Evolutionary conservation across 2,888 invertebrate species (phyloP), one percentile per base, ranked within the genome.

Genomic region (Amiota communis): DNA sequence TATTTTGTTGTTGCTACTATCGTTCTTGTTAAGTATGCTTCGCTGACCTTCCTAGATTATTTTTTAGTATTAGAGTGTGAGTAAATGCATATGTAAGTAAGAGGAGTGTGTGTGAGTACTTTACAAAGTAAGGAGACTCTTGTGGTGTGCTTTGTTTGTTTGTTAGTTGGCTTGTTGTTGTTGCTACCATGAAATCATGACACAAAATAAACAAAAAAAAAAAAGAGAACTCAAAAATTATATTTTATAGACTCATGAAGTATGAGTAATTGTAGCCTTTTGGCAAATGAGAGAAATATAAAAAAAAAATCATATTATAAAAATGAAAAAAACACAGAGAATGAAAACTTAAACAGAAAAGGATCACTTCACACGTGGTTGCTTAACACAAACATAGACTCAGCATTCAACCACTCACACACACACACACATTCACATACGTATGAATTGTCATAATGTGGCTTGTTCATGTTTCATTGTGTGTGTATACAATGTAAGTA

Each of bases 331-430:
- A 17, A 13, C 1, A 61, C 13, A 76, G 72, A 73, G 74, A 79
- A 74, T 73, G 69, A 70, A 76, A 75, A 76, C 76, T 67, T 75
- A 81, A 77, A 74, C 72, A 77, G 73, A 77, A 74, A 77, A 76
- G 80, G 36, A 80, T 75, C 57, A 73, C 68, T 73, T 80, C 77
- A 80, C 83, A 81, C 83, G 76, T 82, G 82, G 85, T 72, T 81
- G 76, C 72, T 73, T 75, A 20, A 51, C 46, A 36, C 8, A 36
- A 36, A 36, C 36, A 36, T 6, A 36, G 8, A 36, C 4, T 36
- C 36, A 36, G 63, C 51, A 63, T 72, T 72, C 17, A n/a, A 23
- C 3, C 13, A n/a, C 53, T 61, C 72, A n/a, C 46, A 57, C 13
- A 53, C 47, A 13, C 59, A 36, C 6, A 36, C 36, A 3, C 36